These are phyloP conservation scores for Microplitis mediator DNA, from an alignment of 1,140 invertebrate species.

Conservation along the genomic window DNA sequence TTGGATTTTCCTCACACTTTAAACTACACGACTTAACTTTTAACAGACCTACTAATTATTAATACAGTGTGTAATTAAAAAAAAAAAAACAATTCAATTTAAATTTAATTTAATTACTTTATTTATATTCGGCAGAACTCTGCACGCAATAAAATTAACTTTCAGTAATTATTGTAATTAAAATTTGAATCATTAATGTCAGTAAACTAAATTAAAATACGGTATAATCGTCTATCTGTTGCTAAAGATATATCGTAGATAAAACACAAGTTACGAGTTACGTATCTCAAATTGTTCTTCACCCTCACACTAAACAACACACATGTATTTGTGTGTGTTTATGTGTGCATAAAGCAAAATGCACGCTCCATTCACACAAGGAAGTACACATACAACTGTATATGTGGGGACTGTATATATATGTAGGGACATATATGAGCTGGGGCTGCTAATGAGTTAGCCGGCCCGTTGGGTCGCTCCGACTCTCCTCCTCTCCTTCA, in stretches of 20 bases:
- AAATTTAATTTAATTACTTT: too few relatives aligned
- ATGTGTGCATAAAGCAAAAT: slow-evolving; percentile 17
- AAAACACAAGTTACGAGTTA: slow-evolving; percentile 9
- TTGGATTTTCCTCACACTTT: neutral
- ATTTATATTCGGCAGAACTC: too few relatives aligned
- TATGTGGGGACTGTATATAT: neutral
- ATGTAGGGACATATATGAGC: slow-evolving; percentile 20
- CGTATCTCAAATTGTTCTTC: slow-evolving; percentile 7
- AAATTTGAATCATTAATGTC: too few relatives aligned
- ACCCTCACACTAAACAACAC: neutral
- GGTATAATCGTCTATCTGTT: neutral
- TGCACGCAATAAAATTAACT: too few relatives aligned
- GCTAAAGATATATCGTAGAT: neutral
- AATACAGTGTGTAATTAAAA: neutral
- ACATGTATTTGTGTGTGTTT: neutral
- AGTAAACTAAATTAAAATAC: neutral
- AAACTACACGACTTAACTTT: neutral
- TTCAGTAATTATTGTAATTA: too few relatives aligned
- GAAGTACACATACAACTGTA: slow-evolving; percentile 19
- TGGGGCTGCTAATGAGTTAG: slow-evolving; percentile 50
- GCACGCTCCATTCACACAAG: slow-evolving; percentile 32
- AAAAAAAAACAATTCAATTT: too few relatives aligned
- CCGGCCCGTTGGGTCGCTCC: slow-evolving; percentile 29
- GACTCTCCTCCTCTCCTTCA: neutral
- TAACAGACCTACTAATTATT: neutral